Percentiles rank a stretch among this genome's conserved stretches.
These are phyloP conservation scores for Acyrthosiphon pisum DNA, from an alignment of 1,140 invertebrate species.

Conservation along the genomic window DNA sequence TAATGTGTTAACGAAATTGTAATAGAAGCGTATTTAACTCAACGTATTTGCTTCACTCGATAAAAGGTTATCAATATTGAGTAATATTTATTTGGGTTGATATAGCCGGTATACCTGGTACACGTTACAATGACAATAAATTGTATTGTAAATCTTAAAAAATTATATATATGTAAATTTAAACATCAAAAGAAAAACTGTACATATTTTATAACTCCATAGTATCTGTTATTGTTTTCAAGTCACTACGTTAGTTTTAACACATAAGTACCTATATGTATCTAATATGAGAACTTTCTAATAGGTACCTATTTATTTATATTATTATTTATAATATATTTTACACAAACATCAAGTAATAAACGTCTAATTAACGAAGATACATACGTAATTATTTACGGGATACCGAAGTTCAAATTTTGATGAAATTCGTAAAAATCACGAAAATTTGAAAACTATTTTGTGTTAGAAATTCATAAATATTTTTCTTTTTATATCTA, in stretches of 20 bases:
- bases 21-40: neutral
- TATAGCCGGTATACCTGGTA: no score
- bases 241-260: no score
- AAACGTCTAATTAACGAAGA: no score
- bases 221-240: neutral
- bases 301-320: neutral
- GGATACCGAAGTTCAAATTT: no score
- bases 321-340: no score
- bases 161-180: neutral
- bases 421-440: no score
- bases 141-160: neutral
- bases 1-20: neutral
- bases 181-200: neutral
- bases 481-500: no score
- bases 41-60: neutral
- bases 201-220: neutral
- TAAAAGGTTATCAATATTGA: neutral
- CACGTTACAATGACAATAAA: neutral
- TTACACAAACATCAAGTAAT: no score
- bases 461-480: no score
- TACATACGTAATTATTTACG: no score
- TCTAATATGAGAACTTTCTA: neutral
- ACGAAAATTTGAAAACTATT: no score
- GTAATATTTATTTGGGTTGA: neutral
- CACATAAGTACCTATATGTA: no score